A percentile compares a stretch with the other conserved stretches of the same genome.
phyloP scores from a whole-genome alignment of 2,113 vertebrate species.

The Peromyscus maniculatus region DNA sequence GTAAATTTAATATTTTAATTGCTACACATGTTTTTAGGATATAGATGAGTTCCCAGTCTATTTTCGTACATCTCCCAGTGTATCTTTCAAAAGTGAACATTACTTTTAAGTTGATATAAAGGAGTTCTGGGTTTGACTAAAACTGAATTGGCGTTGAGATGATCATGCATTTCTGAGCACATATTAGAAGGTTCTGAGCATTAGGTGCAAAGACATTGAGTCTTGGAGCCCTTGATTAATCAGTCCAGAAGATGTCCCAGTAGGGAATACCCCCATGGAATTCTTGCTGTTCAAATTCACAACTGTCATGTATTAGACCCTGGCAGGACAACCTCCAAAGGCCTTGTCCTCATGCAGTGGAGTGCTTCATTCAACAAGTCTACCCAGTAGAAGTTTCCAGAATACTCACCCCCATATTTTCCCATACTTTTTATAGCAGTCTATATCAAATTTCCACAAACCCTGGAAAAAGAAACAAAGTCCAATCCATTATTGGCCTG shows the following conservation, averaged over 20 bases:
- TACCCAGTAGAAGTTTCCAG: not conserved
- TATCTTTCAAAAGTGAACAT: not conserved
- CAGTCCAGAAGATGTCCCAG: not conserved
- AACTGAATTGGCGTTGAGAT: not conserved
- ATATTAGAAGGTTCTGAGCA: not conserved
- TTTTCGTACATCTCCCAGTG: not conserved
- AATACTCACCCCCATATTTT: slow-evolving; percentile 74
- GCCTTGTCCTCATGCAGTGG: no score
- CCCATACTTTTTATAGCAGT: no score
- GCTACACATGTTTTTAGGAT: not conserved
- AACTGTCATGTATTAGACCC: not conserved
- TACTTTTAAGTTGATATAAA: not conserved
- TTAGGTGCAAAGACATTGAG: not conserved
- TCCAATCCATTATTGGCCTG: no score
- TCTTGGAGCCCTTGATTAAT: not conserved
- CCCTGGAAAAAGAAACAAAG: no score
- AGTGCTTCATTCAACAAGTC: not conserved
- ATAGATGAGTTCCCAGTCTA: not conserved
- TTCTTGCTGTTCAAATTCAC: not conserved
- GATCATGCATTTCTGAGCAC: not conserved
- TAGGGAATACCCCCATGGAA: not conserved
- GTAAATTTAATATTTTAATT: not conserved
- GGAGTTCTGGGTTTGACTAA: not conserved
- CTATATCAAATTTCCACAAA: no score
- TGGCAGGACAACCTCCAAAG: not conserved